phyloP scores from a whole-genome alignment of 2,888 invertebrate species.

The Meloe dianella region DNA sequence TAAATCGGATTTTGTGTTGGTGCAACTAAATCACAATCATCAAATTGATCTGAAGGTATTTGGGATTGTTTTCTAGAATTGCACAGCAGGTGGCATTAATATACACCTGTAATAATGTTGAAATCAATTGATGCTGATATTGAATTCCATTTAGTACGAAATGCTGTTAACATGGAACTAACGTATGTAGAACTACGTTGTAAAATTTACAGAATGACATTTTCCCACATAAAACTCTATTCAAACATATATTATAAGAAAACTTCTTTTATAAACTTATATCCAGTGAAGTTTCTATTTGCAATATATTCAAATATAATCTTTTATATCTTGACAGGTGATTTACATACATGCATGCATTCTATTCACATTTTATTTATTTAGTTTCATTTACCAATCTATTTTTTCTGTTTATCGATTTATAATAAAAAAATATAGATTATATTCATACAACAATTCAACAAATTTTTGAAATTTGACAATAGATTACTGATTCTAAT shows the following conservation, averaged over 20 bases:
- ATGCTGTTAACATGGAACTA: not conserved
- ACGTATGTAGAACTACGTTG: not conserved
- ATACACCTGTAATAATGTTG: not conserved
- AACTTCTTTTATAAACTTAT: slow-evolving; percentile 5
- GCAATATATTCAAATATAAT: slow-evolving; percentile 12
- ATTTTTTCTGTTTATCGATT: not conserved
- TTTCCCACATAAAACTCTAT: slow-evolving; percentile 2
- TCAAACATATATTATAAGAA: not conserved
- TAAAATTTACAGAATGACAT: not conserved
- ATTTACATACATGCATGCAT: slow-evolving; percentile 7
- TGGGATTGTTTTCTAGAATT: not conserved
- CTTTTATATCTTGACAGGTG: slow-evolving; percentile 9
- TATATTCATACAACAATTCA: not conserved
- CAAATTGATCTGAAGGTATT: no score
- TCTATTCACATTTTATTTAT: not conserved
- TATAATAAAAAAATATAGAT: not conserved
- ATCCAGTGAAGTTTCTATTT: slow-evolving; percentile 6
- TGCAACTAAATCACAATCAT: not conserved
- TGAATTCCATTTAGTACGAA: not conserved
- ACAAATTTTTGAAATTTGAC: not conserved
- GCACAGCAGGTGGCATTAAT: no score
- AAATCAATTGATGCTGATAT: not conserved
- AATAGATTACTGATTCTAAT: not conserved
- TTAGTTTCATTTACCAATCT: not conserved
- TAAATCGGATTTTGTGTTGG: not conserved